Conservation (phyloP, 2,888 invertebrate genomes). For the Tetropium fuscum region DNA sequence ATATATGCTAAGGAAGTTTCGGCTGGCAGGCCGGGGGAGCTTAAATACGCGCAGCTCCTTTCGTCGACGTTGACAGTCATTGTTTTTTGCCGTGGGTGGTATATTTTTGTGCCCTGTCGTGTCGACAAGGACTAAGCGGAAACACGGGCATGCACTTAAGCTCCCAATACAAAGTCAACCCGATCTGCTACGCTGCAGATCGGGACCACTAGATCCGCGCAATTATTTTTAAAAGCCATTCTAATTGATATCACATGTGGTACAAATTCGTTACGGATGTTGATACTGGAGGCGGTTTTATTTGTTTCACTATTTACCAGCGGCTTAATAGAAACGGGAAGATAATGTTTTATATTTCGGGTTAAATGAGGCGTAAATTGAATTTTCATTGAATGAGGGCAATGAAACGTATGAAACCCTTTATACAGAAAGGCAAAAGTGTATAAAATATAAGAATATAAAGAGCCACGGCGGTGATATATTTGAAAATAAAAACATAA, state of each 20-base stretch:
- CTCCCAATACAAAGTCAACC: slow-evolving; percentile 20
- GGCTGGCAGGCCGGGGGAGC: not conserved
- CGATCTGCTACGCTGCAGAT: slow-evolving; percentile 20
- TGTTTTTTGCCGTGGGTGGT: slow-evolving; percentile 48
- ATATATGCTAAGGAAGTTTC: slow-evolving; percentile 1
- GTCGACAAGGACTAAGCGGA: slow-evolving; percentile 42
- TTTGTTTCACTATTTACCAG: slow-evolving; percentile 5
- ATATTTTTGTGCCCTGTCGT: slow-evolving; percentile 45
- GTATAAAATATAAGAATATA: slow-evolving; percentile 19
- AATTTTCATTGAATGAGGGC: slow-evolving; percentile 9
- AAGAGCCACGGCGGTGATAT: slow-evolving; percentile 12
- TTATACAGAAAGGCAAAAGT: slow-evolving; percentile 19
- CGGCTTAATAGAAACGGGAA: slow-evolving; percentile 2
- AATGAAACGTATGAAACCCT: slow-evolving; percentile 15
- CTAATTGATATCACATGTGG: slow-evolving; percentile 28
- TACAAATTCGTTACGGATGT: slow-evolving; percentile 22
- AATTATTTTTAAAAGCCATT: slow-evolving; percentile 27
- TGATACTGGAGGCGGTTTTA: slow-evolving; percentile 2
- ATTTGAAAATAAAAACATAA: slow-evolving; percentile 3
- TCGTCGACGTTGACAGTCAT: slow-evolving; percentile 34
- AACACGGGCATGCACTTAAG: slow-evolving; percentile 47
- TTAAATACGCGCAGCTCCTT: slow-evolving; percentile 24
- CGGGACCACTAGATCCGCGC: slow-evolving; percentile 26
- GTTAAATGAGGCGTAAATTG: slow-evolving; percentile 20
- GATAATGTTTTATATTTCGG: slow-evolving; percentile 18